Base-by-base conservation (phyloP, 2,888 invertebrate species). In the Encarsia formosa region DNA sequence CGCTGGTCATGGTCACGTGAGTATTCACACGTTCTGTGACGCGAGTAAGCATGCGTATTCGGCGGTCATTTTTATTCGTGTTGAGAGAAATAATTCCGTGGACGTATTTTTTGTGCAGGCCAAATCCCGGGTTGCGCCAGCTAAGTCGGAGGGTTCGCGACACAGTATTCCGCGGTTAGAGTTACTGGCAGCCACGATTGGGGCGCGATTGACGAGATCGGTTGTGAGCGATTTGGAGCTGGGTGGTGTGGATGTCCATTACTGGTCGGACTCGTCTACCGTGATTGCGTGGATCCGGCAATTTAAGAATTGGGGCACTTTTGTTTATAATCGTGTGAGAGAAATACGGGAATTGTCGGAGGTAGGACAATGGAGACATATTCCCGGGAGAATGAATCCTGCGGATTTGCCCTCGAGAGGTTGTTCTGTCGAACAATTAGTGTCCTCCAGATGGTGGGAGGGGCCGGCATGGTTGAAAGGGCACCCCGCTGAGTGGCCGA, bases 1-100 rank as follows among this genome's bases (percentile, higher is more conserved):
- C 16, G 1, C 9, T 5, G n/a, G 5, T 34, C 9, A 34, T 34
- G 13, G 5, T n/a, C 9, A n/a, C n/a, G 43, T 41, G 5, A 22
- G 29, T n/a, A 51, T 63, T n/a, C 67, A 66, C 45, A 48, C 57
- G 2, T 65, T 68, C 39, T 52, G 52, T n/a, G 65, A 68, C 47
- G 65, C 64, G 2, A 61, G 62, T 26, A 26, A 45, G 29, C 13
- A 6, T n/a, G 54, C 54, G 18, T 51, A 51, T 13, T 50, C 50
- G 1, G 39, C 49, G 2, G 49, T 38, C 9, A 11, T 37, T 24
- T 54, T 41, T 20, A 13, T 41, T 6, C n/a, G 54, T 4, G 23
- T 37, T 5, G 32, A 41, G 32, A 35, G 19, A 2, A 2, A 2
- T 1, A 5, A 5, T 1, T 6, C 11, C 2, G 35, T 49, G 1